Evolutionary conservation across 2,888 invertebrate species (phyloP), one percentile per base, ranked within the genome.

Genomic region (Diachrysia chrysitis): DNA sequence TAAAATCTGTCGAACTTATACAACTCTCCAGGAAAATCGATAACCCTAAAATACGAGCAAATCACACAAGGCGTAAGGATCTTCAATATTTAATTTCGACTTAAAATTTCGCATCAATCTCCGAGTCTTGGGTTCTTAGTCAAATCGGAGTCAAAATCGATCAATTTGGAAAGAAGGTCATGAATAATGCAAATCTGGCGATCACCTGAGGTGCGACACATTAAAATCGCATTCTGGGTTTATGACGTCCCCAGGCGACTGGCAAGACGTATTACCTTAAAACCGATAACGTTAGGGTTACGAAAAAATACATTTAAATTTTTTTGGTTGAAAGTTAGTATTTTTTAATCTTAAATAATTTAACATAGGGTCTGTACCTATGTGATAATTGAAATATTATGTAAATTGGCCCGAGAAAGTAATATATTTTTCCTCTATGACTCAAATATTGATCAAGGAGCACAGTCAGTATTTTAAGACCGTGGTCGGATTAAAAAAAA

Each of bases 181-280:
- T 91, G 91, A 92, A 93, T 93, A 90, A 93, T 93, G 91, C 88
- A 93, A 83, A 82, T 73, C 68, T 76, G 10, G 51, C 83, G 87
- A 90, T 90, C 90, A 88, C 85, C 88, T 86, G 82, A 87, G 83
- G 85, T 88, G 89, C 81, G 91, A 90, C 90, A 91, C 90, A 92
- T 93, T 93, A 92, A 92, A 92, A 90, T 87, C 91, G 87, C 92
- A 89, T 92, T 89, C 84, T 19, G 79, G 73, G 82, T 90, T 90
- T 88, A 88, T 87, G 89, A 84, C 79, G 78, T 74, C 81, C 82
- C 74, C 73, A 73, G 76, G 81, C 78, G 71, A 70, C 58, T 46
- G 37, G 55, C 51, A 70, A 85, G 85, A 87, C 82, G 83, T 83
- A 86, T 82, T 85, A 81, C 79, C 67, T 66, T 63, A 66, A 70